Evolutionary conservation across 2,113 vertebrate genomes (phyloP), one percentile per base, ranked within the genome.

Genomic region (Saguinus imperator): DNA sequence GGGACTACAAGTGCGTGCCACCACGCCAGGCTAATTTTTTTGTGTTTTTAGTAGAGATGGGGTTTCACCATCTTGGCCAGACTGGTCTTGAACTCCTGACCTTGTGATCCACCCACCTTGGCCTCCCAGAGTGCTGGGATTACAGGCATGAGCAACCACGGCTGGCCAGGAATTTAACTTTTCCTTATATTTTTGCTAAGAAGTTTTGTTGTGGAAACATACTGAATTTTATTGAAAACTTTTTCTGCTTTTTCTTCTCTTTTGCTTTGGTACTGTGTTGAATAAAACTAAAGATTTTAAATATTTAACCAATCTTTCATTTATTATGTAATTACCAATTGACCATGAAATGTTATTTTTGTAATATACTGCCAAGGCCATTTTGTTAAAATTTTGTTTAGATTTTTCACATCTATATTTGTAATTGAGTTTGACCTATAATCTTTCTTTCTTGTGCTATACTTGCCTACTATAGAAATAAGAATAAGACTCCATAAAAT

Each of bases 331-430:
- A 75, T 58, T 72, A 58, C 40, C 72, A 85, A n/a, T 84, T 94
- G 61, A 50, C 50, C 27, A 55, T 75, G 21, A 75, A 9, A 57
- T 48, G 23, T 18, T 76, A 11, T 61, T 25, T 81, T 92, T 83
- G 18, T 16, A 64, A 79, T 52, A 57, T 87, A 66, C 58, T 75
- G 45, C 66, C 64, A 11, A 91, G 35, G 76, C 57, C 6, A 52
- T 52, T 91, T 91, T 37, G 52, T 72, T 76, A 82, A 66, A 57
- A 55, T 66, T 95, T 84, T 94, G 29, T 82, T 48, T 50, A 84
- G 27, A 73, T 29, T 37, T 64, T 70, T 87, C 50, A 3, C 6
- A 21, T 73, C 9, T 72, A 58, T 84, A 37, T 66, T 75, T n/a
- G 57, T 45, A 86, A 66, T 8, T 92, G 64, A 79, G 27, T 89